A percentile compares a stretch with the other conserved stretches of the same genome.
phyloP scores from a whole-genome alignment of 1,140 invertebrate species.

The Lordiphosa stackelbergi region DNA sequence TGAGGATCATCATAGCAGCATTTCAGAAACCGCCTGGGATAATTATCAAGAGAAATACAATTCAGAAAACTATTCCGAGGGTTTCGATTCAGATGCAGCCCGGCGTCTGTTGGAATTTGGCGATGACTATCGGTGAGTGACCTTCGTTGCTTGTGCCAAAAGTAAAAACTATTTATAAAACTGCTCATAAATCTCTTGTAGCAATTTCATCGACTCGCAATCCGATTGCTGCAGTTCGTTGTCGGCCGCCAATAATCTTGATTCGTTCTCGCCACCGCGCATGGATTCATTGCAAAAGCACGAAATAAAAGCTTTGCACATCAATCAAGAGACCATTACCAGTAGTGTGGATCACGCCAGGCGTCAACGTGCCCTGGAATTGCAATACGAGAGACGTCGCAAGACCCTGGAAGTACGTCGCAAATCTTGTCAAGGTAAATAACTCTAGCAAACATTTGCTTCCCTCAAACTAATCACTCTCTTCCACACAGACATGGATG shows the following conservation, averaged over 20 bases:
- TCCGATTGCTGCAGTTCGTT: constrained; percentile 89
- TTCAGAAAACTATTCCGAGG: constrained; percentile 93
- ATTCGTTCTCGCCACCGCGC: constrained; percentile 79
- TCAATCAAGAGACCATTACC: constrained; percentile 69
- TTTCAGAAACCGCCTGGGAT: constrained; percentile 90
- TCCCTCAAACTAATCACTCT: not conserved
- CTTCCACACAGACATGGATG: constrained; percentile 50
- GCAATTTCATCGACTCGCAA: constrained; percentile 88
- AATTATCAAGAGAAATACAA: constrained; percentile 94
- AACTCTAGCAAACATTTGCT: not conserved
- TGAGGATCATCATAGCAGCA: constrained; percentile 86
- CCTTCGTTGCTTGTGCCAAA: constrained; percentile 22
- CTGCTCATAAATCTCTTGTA: constrained; percentile 26
- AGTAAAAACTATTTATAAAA: constrained; percentile 43
- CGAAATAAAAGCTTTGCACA: constrained; percentile 55
- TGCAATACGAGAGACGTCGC: constrained; percentile 75
- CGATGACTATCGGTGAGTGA: constrained; percentile 89
- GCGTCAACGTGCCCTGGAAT: constrained; percentile 67
- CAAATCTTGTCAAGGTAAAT: constrained; percentile 71
- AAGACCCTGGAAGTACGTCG: constrained; percentile 71
- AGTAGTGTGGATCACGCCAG: constrained; percentile 71
- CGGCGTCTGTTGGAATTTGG: constrained; percentile 90
- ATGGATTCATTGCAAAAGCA: constrained; percentile 75
- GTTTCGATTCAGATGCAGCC: constrained; percentile 90
- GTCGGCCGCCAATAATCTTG: constrained; percentile 82